Percentiles rank a stretch among this genome's conserved stretches.
Conservation (phyloP, 2,113 vertebrate genomes). For the Zosterops hypoxanthus region DNA sequence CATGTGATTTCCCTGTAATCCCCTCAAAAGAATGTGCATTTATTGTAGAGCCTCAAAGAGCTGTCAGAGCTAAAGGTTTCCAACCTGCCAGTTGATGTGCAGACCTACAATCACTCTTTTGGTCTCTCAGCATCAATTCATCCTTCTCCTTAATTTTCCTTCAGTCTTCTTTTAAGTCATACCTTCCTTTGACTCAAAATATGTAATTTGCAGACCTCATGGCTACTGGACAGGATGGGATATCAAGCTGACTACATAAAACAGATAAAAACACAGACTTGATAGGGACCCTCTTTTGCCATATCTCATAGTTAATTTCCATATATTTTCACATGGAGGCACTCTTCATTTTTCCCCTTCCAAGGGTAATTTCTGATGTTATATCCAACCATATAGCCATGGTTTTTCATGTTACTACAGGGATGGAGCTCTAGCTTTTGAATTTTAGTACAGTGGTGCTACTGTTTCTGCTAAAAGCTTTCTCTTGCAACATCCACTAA, state of each 20-base stretch:
- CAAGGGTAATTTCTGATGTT: not conserved
- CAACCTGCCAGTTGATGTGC: not conserved
- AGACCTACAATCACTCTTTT: not conserved
- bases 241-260: not conserved
- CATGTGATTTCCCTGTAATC: not conserved
- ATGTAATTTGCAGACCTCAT: not conserved
- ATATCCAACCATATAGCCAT: not conserved
- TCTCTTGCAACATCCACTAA: not conserved
- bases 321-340: not conserved
- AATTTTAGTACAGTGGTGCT: not conserved
- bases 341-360: not conserved
- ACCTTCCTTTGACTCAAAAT: not conserved
- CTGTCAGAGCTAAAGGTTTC: not conserved
- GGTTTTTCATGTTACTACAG: not conserved
- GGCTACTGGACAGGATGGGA: not conserved
- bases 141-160: not conserved
- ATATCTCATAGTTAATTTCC: not conserved
- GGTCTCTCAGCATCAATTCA: not conserved
- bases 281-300: not conserved
- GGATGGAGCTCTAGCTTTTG: not conserved
- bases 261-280: not conserved
- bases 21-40: not conserved
- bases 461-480: constrained; percentile 16
- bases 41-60: not conserved
- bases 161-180: not conserved